Conservation (phyloP, 2,888 invertebrate species). For the Artemia sp. region DNA sequence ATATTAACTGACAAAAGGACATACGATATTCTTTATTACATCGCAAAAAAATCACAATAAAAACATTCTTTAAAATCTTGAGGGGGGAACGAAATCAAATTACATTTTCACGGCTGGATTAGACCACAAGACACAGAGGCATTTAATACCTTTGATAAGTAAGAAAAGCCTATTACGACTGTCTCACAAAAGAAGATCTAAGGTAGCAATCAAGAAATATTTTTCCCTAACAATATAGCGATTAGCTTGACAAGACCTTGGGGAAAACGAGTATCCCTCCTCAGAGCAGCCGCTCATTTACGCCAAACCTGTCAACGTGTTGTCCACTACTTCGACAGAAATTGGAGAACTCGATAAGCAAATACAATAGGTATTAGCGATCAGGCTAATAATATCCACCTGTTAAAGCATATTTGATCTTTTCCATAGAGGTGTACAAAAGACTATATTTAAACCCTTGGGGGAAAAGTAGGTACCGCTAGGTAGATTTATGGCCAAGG, state of each 20-base stretch:
- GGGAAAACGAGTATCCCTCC: too few species aligned
- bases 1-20: too few species aligned
- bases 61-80: background rate
- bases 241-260: too few species aligned
- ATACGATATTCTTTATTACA: too few species aligned
- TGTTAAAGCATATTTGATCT: background rate
- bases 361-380: conserved; percentile 8
- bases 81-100: conserved; percentile 19
- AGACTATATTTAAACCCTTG: conserved; percentile 5
- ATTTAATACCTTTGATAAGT: background rate
- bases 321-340: background rate
- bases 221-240: too few species aligned
- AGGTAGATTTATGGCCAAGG: background rate
- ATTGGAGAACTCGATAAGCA: conserved; percentile 3
- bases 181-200: too few species aligned
- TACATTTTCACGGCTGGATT: conserved; percentile 18
- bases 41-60: too few species aligned
- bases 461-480: conserved; percentile 8
- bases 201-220: too few species aligned
- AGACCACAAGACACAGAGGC: conserved; percentile 18
- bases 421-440: background rate
- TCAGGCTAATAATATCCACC: background rate
- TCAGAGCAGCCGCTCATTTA: background rate
- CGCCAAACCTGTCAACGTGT: conserved; percentile 5
- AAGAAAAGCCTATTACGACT: too few species aligned